These are phyloP conservation scores for Dryomyza anilis DNA, from an alignment of 2,888 invertebrate species.

Conservation along the genomic window DNA sequence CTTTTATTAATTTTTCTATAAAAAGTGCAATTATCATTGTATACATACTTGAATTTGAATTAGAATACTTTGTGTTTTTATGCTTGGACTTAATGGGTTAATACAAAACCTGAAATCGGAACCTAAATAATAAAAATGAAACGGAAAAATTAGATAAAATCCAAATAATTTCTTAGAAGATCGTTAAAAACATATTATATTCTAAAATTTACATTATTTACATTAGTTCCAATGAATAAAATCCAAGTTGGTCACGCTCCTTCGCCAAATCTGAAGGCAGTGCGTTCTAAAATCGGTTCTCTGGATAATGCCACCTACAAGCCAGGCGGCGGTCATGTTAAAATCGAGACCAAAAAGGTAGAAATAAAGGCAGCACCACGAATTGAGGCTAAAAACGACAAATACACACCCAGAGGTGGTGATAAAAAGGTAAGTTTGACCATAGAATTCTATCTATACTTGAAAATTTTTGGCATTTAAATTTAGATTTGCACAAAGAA, in stretches of 20 bases:
- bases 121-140: too few species aligned
- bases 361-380: slow-evolving; percentile 84
- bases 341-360: slow-evolving; percentile 85
- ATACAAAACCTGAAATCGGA: too few species aligned
- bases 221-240: slow-evolving; percentile 92
- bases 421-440: slow-evolving; percentile 85
- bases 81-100: too few species aligned
- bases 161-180: neutral
- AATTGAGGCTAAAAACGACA: slow-evolving; percentile 90
- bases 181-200: neutral
- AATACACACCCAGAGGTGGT: slow-evolving; percentile 84
- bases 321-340: slow-evolving; percentile 86
- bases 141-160: too few species aligned
- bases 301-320: slow-evolving; percentile 87
- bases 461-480: too few species aligned
- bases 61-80: too few species aligned
- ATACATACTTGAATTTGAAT: too few species aligned
- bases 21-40: too few species aligned
- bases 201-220: slow-evolving; percentile 31
- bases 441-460: too few species aligned
- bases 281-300: slow-evolving; percentile 92
- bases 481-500: too few species aligned
- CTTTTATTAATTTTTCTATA: too few species aligned
- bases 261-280: slow-evolving; percentile 88
- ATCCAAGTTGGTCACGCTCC: slow-evolving; percentile 90